Base-by-base conservation (phyloP, 1,140 invertebrate genomes). In the Andricus grossulariae region DNA sequence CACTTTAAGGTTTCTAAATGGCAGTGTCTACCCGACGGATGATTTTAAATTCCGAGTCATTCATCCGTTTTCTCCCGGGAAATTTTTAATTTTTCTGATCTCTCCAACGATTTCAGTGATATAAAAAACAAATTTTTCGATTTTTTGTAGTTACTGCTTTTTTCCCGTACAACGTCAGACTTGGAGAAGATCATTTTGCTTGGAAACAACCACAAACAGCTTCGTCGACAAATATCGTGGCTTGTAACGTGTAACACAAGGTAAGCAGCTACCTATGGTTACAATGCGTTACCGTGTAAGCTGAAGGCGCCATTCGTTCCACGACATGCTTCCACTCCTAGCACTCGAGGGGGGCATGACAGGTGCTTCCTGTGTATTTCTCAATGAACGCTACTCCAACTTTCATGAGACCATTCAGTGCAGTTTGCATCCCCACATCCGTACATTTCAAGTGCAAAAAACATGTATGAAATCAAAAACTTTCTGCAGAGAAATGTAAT, bases 311-410 rank as follows among this genome's bases (percentile, higher is more conserved):
- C 45, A 60, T 74, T 74, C 73, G 73, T 74, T 74, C 55, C 73
- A 60, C 73, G 32, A 60, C 55, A 49, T 66, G 73, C 54, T 45
- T 50, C 52, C n/a, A 60, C 73, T 55, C 32, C 32, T 55, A 79
- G 39, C 74, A 45, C 60, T 16, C 25, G n/a, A 66, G 60, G 60
- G 57, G 60, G 32, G 60, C 60, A 39, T 39, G 60, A 74, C 74
- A 76, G 76, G 79, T 80, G 80, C 73, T 81, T 78, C 80, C 80
- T 81, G 80, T 75, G 21, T 55, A 76, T 76, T 76, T 81, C 77
- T 81, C 80, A 81, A 81, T 81, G 77, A 66, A 74, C 45, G 55
- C 25, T 51, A 66, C 32, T 39, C 25, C 32, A 66, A 54, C 52
- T 54, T 54, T 54, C 25, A 66, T 45, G 25, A 45, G 60, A 32